Conservation (phyloP, 2,797 vertebrate species). For the Intellagama lesueurii region DNA sequence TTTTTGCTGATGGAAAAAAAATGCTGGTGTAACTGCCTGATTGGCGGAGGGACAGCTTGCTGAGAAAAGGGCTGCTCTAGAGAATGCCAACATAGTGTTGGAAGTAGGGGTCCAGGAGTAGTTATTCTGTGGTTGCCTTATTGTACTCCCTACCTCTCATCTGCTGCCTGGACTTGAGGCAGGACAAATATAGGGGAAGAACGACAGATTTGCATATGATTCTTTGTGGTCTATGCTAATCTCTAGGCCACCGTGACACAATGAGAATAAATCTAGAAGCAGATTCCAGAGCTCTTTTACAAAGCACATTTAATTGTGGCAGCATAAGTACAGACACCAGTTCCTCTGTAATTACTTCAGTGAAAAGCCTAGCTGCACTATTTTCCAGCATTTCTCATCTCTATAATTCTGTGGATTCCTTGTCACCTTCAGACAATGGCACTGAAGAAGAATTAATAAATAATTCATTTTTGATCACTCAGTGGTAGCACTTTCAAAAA, state of each 20-base stretch:
- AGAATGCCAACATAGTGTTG: background rate
- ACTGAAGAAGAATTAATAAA: slow-evolving; percentile 53
- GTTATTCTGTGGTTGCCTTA: background rate
- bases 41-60: background rate
- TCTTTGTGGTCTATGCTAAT: background rate
- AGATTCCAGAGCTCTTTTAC: slow-evolving; percentile 38
- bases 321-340: slow-evolving; percentile 39
- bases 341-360: slow-evolving; percentile 25
- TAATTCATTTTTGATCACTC: slow-evolving; percentile 54
- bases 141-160: background rate
- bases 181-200: background rate
- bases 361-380: slow-evolving; percentile 52
- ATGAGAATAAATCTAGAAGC: background rate
- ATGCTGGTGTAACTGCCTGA: background rate
- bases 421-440: background rate
- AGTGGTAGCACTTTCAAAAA: slow-evolving; percentile 43
- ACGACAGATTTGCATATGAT: background rate
- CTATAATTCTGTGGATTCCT: slow-evolving; percentile 1
- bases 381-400: slow-evolving; percentile 39
- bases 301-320: slow-evolving; percentile 40
- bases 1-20: background rate
- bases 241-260: background rate
- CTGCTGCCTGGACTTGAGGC: background rate
- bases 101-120: background rate
- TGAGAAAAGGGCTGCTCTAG: background rate